A percentile compares a stretch with the other conserved stretches of the same genome.
Evolutionary conservation across 1,140 invertebrate species (phyloP).

Genomic region (Drosophila tsacasi): DNA sequence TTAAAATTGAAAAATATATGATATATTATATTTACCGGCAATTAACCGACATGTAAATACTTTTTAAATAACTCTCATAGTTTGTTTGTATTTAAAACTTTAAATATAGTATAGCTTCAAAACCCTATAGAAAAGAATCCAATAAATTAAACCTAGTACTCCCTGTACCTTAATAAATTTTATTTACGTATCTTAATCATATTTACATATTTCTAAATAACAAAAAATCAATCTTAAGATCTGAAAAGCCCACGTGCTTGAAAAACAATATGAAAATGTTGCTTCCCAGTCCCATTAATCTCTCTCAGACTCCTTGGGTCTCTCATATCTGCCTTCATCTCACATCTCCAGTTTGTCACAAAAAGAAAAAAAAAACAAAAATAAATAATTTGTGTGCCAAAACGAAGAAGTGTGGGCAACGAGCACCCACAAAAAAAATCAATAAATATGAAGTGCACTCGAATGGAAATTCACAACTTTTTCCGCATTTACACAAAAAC

Average conservation of each 20-base stretch:
- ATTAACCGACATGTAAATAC: too few species aligned
- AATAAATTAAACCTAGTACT: not conserved
- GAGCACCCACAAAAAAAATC: slow-evolving; percentile 9
- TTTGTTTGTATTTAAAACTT: too few species aligned
- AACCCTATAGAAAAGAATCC: not conserved
- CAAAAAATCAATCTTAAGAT: not conserved
- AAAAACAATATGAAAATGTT: not conserved
- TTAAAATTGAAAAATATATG: not conserved
- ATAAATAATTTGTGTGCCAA: slow-evolving; percentile 21
- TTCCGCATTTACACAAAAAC: slow-evolving; percentile 40
- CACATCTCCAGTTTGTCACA: slow-evolving; percentile 10
- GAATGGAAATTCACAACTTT: slow-evolving; percentile 27
- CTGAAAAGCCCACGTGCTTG: not conserved
- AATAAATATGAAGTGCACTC: slow-evolving; percentile 34
- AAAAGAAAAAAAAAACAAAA: not conserved
- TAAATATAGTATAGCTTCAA: not conserved
- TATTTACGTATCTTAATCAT: not conserved
- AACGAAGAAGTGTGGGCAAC: slow-evolving; percentile 29
- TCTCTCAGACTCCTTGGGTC: not conserved
- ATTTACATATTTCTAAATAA: not conserved
- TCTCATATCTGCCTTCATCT: slow-evolving; percentile 2
- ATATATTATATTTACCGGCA: too few species aligned
- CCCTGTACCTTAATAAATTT: not conserved
- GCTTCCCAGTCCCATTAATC: slow-evolving; percentile 6
- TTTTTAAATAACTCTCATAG: too few species aligned